phyloP scores from a whole-genome alignment of 2,797 vertebrate genomes.

The Diceros bicornis region DNA sequence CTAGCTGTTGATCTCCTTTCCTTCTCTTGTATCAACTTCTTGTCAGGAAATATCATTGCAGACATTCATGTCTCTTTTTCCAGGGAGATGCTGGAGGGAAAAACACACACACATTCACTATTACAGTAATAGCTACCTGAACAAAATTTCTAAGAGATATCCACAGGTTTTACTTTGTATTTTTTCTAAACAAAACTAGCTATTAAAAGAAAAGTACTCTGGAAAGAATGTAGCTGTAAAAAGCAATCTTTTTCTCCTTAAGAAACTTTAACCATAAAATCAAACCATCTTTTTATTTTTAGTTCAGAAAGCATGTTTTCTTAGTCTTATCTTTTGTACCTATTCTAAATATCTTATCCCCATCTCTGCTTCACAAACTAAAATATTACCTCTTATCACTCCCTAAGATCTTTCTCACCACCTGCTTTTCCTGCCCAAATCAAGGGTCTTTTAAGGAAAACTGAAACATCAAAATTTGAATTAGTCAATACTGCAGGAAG shows the following conservation, averaged over 20 bases:
- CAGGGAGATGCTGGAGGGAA: conserved; percentile 75
- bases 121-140: neutral
- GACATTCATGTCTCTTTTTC: conserved; percentile 71
- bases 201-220: neutral
- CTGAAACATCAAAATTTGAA: conserved; percentile 54
- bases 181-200: conserved; percentile 28
- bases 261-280: conserved; percentile 57
- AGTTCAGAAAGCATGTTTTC: conserved; percentile 7
- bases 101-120: conserved; percentile 44
- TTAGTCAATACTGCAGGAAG: neutral
- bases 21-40: conserved; percentile 76
- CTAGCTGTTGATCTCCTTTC: conserved; percentile 66
- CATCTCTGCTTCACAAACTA: neutral
- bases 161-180: neutral
- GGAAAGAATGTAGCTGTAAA: conserved; percentile 5
- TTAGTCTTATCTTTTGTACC: conserved; percentile 21
- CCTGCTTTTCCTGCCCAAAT: conserved; percentile 29
- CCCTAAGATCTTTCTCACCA: conserved; percentile 42
- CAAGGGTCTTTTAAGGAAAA: conserved; percentile 25
- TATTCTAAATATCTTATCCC: conserved; percentile 44
- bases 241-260: neutral
- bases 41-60: conserved; percentile 76
- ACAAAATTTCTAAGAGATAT: neutral
- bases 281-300: conserved; percentile 36
- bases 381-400: conserved; percentile 11